Evolutionary conservation across 2,797 vertebrate species (phyloP), one percentile per base, ranked within the genome.

Genomic region (Sebastes minor): DNA sequence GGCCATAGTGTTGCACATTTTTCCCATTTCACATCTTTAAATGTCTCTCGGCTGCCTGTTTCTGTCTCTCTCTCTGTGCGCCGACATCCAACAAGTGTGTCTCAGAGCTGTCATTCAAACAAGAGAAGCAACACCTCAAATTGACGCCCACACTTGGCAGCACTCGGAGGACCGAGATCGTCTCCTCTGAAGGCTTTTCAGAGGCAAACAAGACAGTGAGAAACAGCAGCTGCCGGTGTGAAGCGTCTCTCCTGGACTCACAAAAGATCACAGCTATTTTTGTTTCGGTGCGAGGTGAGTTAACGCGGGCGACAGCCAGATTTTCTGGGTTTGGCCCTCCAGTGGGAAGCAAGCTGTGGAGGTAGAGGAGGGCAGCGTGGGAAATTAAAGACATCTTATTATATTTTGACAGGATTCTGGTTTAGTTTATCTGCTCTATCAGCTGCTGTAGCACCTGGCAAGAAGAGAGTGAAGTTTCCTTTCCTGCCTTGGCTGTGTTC

Each of bases 51-150:
- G 81, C 72, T 73, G 73, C 66, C 52, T 83, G 35, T 67, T 57
- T 49, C 77, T 33, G 33, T 6, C 9, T 79, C 66, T n/a, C 74
- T 22, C 71, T 23, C 23, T 22, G 53, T 2, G 67, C 67, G 2
- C 71, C 67, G 0, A 62, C 78, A 57, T 84, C 87, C 90, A 89
- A 90, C 86, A 72, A 91, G 88, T 75, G 83, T 33, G 38, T 86
- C 87, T 88, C 70, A 1, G 0, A 87, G 88, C 88, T 86, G 92
- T 89, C 90, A 79, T 32, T 92, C 89, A 90, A 80, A 86, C 32
- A 4, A 33, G 74, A 84, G 86, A 86, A 89, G 85, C 85, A 80
- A 84, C 85, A 87, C 83, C 90, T 91, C 85, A 86, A 86, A 88
- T 73, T 75, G 87, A 90, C 86, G 75, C 91, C 87, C 90, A 86